phyloP scores from a whole-genome alignment of 2,888 invertebrate genomes.

The Muscina levida region DNA sequence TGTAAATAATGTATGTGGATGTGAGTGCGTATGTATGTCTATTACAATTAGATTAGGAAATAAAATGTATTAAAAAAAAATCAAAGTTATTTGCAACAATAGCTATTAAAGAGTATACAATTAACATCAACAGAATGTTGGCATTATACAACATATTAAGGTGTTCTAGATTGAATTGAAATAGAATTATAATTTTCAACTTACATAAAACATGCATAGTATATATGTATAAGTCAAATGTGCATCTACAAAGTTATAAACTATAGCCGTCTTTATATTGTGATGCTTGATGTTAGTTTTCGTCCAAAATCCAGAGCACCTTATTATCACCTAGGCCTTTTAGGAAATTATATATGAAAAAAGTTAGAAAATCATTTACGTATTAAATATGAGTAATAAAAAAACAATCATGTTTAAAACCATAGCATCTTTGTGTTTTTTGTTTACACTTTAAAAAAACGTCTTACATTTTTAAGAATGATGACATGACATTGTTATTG shows the following conservation, averaged over 20 bases:
- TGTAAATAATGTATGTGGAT: conserved; percentile 47
- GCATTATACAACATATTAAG: conserved; percentile 20
- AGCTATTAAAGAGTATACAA: not conserved
- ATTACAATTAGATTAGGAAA: conserved; percentile 48
- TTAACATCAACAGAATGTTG: conserved; percentile 4
- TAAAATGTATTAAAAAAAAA: conserved; percentile 35
- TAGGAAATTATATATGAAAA: too few species aligned
- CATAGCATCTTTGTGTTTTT: conserved; percentile 47
- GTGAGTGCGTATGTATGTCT: conserved; percentile 50
- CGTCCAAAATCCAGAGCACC: too few species aligned
- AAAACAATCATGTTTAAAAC: conserved; percentile 57
- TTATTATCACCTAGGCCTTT: too few species aligned
- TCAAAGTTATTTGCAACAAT: not conserved
- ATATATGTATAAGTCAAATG: too few species aligned
- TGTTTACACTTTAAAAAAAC: conserved; percentile 41
- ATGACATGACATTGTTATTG: conserved; percentile 9
- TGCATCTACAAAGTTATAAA: too few species aligned
- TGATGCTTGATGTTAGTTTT: too few species aligned
- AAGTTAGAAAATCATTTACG: too few species aligned
- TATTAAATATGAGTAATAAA: conserved; percentile 36
- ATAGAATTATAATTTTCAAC: too few species aligned
- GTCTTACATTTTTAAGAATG: conserved; percentile 49
- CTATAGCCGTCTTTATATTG: too few species aligned
- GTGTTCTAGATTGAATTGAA: conserved; percentile 12
- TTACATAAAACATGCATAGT: too few species aligned